Evolutionary conservation across 2,888 invertebrate species (phyloP), one percentile per base, ranked within the genome.

Genomic region (Eristalinus aeneus): DNA sequence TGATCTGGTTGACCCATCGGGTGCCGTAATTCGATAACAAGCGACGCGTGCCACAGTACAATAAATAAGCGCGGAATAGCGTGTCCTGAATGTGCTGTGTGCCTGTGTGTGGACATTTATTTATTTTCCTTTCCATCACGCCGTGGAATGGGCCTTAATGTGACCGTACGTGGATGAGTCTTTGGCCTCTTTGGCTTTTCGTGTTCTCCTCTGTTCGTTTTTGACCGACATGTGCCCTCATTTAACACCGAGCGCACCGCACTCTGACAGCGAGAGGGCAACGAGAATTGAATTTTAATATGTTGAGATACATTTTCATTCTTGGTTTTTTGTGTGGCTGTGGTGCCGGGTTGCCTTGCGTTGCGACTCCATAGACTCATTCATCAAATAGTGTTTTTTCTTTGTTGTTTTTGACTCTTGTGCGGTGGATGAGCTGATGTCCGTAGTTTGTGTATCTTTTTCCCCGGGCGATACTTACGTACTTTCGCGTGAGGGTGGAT

Each of bases 201-300:
- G 27, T 27, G 27, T 27, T 27, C 27, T 27, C 5, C 5, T 27
- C 5, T 27, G 27, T 27, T 27, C 27, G 2, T 5, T 54, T 67
- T 65, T 86, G 86, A 82, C 86, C 77, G 78, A 78, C 82, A 82
- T 86, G 82, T 86, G 86, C 74, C 82, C 82, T 86, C 86, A 69
- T 82, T 86, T 86, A 86, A 78, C 86, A 86, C 86, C 73, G 22
- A 69, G 2, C 54, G 64, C 34, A 67, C 46, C 46, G 16, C 27
- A 32, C 20, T 27, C 68, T 54, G 56, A 73, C 81, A 46, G 27
- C 27, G 27, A 3, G 76, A 73, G 76, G 72, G 71, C 36, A 64
- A 80, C 63, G 73, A 74, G 77, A 81, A 78, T 77, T 77, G 81
- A 86, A 86, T 82, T 77, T 86, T 78, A 71, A 82, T 86, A 77